Evolutionary conservation across 2,113 vertebrate genomes (phyloP), one percentile per base, ranked within the genome.

Genomic region (Oceanodroma tethys): DNA sequence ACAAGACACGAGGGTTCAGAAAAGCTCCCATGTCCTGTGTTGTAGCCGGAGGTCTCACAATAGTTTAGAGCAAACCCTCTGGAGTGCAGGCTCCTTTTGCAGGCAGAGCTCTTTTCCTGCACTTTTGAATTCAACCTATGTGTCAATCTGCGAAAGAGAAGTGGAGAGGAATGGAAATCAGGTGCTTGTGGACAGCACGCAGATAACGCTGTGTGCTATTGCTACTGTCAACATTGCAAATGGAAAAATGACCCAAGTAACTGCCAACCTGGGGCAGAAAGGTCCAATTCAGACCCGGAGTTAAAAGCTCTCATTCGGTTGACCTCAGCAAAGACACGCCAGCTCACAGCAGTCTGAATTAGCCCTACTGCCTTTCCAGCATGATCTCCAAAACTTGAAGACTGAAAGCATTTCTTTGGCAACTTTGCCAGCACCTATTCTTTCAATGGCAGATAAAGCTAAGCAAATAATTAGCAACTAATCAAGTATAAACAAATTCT

Each of bases 1-100:
- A 98, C 98, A 98, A 98, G 98, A 98, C 98, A 98, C 98, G 98
- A 98, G 98, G 98, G 98, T 98, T 98, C 95, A 85, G 97, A 97
- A 97, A 97, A 98, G 98, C 98, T 97, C 98, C 98, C 98, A 97
- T 97, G 98, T 98, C 98, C 98, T 97, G 97, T 98, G 98, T 98
- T 98, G 98, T 98, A 98, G 98, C 98, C 98, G 75, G 97, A 98
- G 98, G 98, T 98, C 95, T 97, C 98, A 98, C 98, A 98, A 96
- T 42, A 95, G 78, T 81, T 98, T 90, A 63, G 52, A 90, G 73
- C 86, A 95, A 95, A 91, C 19, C 13, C 70, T 86, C 72, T n/a
- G 82, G 17, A 42, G 19, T 76, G 43, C 48, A 32, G 80, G 79
- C 32, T 96, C 58, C 86, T 85, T 88, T 84, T 5, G 8, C 58